Evolutionary conservation across 2,113 vertebrate species (phyloP).

Genomic region (Synchiropus splendidus): DNA sequence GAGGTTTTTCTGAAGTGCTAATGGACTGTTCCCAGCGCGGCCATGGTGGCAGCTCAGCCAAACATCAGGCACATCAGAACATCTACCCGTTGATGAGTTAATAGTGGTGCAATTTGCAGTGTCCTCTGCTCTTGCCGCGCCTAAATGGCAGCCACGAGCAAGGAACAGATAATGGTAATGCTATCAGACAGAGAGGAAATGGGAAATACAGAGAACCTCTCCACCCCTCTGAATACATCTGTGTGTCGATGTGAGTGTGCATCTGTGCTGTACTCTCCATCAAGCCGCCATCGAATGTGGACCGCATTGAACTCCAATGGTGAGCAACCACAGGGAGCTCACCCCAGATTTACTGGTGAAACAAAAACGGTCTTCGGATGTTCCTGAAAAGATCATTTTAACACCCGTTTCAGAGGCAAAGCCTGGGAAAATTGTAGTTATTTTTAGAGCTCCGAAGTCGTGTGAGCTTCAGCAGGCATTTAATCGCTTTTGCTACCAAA

Average conservation of each 20-base stretch:
- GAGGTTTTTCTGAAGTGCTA: constrained; percentile 20
- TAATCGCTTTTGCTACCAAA: too few species aligned
- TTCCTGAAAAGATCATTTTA: too few species aligned
- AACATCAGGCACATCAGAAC: constrained; percentile 30
- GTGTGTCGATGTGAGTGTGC: constrained; percentile 10
- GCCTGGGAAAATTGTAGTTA: constrained; percentile 7
- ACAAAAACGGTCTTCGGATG: constrained; percentile 1
- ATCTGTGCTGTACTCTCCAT: background rate
- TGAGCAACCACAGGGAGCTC: too few species aligned
- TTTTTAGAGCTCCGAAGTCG: constrained; percentile 11
- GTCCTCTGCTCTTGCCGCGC: constrained; percentile 32
- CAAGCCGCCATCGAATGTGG: background rate
- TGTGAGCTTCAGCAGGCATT: background rate
- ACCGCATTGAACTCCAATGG: background rate
- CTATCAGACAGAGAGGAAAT: constrained; percentile 40
- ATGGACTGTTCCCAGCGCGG: constrained; percentile 22
- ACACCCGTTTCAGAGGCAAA: too few species aligned
- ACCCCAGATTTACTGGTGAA: too few species aligned
- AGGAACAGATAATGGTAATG: constrained; percentile 54
- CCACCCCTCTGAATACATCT: constrained; percentile 27
- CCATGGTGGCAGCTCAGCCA: constrained; percentile 11
- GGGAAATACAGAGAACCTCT: constrained; percentile 18
- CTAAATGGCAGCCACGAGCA: constrained; percentile 41
- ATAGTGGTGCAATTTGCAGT: constrained; percentile 50
- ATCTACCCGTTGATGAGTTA: constrained; percentile 48